These are phyloP conservation scores for Plecotus auritus DNA, from an alignment of 2,113 vertebrate species.

Conservation along the genomic window DNA sequence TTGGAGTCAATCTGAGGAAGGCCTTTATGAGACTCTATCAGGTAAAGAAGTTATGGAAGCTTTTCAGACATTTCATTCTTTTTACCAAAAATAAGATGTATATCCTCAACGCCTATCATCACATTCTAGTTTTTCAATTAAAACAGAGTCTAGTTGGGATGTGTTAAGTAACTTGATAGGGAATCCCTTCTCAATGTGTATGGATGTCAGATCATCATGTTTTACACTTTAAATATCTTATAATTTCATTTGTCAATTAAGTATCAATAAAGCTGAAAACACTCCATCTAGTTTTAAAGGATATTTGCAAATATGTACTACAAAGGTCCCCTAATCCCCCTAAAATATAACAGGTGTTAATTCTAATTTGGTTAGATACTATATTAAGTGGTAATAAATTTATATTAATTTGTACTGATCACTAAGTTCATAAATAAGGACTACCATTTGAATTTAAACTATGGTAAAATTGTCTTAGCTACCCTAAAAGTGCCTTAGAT, in stretches of 20 bases:
- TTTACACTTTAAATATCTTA: background rate
- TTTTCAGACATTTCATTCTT: conserved; percentile 27
- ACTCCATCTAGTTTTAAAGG: background rate
- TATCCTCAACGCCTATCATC: background rate
- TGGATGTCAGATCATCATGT: background rate
- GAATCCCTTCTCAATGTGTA: background rate
- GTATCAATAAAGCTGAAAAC: background rate
- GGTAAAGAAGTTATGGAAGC: background rate
- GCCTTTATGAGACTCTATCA: background rate
- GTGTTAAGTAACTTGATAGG: background rate
- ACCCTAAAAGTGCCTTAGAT: background rate
- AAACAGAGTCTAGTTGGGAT: conserved; percentile 22
- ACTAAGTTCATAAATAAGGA: conserved; percentile 9
- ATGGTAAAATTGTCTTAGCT: background rate
- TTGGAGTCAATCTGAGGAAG: background rate
- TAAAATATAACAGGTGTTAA: conserved; percentile 19
- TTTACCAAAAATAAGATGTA: conserved; percentile 23
- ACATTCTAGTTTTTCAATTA: conserved; percentile 22
- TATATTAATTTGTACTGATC: background rate
- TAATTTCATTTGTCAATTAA: background rate
- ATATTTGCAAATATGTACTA: background rate
- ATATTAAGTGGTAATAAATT: background rate
- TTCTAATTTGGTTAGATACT: conserved; percentile 22
- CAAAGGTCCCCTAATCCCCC: background rate
- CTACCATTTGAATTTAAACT: conserved; percentile 21